A percentile compares a stretch with the other conserved stretches of the same genome.
These are phyloP conservation scores for Phasianus colchicus DNA, from an alignment of 2,113 vertebrate genomes.

Conservation along the genomic window DNA sequence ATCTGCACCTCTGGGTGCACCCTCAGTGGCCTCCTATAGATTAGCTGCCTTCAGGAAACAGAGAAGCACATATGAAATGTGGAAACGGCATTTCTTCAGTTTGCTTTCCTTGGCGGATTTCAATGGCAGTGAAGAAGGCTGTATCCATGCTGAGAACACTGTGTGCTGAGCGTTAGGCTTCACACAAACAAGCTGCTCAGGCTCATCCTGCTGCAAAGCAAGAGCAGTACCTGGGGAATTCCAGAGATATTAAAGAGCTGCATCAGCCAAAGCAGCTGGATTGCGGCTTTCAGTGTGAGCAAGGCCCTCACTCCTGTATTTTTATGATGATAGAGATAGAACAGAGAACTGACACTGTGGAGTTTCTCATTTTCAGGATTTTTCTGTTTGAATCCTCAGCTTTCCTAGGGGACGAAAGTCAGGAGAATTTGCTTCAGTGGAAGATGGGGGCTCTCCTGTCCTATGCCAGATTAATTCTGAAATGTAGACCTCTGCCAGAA, in stretches of 20 bases:
- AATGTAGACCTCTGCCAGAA: neutral
- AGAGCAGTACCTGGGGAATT: neutral
- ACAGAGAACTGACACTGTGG: neutral
- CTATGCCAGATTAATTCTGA: neutral
- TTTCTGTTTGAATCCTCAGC: neutral
- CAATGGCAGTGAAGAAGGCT: neutral
- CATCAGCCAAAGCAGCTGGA: conserved; percentile 34
- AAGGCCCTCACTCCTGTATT: neutral
- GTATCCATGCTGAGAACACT: accelerated
- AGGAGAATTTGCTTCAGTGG: neutral
- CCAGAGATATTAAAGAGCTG: neutral
- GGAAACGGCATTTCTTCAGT: neutral
- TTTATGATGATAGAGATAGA: neutral
- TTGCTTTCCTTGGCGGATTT: neutral
- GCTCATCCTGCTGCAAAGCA: neutral
- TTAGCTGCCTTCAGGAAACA: neutral
- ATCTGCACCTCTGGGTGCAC: neutral
- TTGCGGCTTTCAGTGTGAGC: neutral
- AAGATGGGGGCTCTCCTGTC: neutral
- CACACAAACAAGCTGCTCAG: neutral
- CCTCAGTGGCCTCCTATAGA: neutral
- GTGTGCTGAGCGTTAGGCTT: neutral
- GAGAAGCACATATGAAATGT: neutral
- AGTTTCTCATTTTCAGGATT: accelerated
- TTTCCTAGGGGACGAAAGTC: neutral